phyloP scores from a whole-genome alignment of 2,888 invertebrate genomes.

The Marronus borbonicus region DNA sequence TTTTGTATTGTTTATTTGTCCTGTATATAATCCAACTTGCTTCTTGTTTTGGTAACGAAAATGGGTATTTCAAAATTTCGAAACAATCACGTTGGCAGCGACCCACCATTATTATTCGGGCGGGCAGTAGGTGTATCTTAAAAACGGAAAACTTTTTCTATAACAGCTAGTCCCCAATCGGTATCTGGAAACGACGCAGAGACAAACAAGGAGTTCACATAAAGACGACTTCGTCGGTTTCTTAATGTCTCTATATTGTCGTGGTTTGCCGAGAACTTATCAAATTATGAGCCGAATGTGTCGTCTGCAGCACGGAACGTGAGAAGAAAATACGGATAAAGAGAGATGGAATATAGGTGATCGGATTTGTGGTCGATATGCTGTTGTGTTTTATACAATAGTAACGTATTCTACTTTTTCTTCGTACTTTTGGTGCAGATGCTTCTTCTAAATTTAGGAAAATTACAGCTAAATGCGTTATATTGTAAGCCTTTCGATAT shows the following conservation, averaged over 20 bases:
- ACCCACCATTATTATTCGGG: background rate
- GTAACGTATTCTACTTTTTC: background rate
- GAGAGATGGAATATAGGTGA: constrained; percentile 12
- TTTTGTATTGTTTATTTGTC: background rate
- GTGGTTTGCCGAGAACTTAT: constrained; percentile 45
- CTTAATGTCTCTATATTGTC: constrained; percentile 52
- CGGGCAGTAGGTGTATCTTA: background rate
- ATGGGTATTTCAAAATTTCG: background rate
- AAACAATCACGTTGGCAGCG: background rate
- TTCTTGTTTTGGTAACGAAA: background rate
- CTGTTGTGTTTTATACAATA: constrained; percentile 10
- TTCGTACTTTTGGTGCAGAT: background rate
- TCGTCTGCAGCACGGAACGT: constrained; percentile 40
- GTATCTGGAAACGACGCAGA: constrained; percentile 20
- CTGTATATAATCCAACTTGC: background rate
- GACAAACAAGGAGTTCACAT: constrained; percentile 39
- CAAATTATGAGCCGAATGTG: constrained; percentile 50
- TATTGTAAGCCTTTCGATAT: no score
- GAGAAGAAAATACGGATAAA: constrained; percentile 3
- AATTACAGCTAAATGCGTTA: no score
- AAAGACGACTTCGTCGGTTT: constrained; percentile 50
- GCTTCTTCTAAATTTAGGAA: background rate
- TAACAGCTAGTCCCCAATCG: constrained; percentile 23
- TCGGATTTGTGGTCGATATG: constrained; percentile 28
- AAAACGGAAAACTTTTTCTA: constrained; percentile 33